These are phyloP conservation scores for Chaetogeoica ovagalla DNA, from an alignment of 2,888 invertebrate genomes.

Conservation along the genomic window DNA sequence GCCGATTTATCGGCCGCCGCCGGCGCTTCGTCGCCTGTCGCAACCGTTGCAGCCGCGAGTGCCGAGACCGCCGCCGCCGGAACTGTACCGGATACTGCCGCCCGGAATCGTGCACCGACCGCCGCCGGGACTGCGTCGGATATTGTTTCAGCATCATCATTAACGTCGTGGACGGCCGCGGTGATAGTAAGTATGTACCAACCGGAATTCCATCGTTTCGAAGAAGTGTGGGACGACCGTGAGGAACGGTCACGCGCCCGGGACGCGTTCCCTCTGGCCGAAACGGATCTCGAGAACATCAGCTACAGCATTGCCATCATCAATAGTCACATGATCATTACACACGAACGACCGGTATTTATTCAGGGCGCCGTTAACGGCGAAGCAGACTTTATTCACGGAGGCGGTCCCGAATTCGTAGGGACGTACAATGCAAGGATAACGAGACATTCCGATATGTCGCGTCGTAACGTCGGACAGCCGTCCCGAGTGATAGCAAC, in stretches of 20 bases:
- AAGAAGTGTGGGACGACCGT: neutral
- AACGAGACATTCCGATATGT: too few species aligned
- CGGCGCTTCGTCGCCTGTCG: neutral
- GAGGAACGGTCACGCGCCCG: neutral
- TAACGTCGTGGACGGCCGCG: too few species aligned
- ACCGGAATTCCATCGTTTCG: neutral
- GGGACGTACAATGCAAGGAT: too few species aligned
- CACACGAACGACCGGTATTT: too few species aligned
- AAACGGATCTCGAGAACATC: neutral
- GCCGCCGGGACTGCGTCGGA: neutral
- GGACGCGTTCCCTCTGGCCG: neutral
- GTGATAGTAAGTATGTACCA: too few species aligned
- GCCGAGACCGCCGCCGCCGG: neutral
- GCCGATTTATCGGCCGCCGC: neutral
- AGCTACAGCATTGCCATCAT: neutral
- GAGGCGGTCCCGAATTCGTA: too few species aligned
- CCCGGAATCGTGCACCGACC: neutral
- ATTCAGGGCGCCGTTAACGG: too few species aligned
- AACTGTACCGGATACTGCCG: neutral
- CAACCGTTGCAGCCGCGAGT: neutral
- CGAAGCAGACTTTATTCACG: too few species aligned
- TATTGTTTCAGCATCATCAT: neutral
- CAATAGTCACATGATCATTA: too few species aligned
- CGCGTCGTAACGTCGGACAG: too few species aligned
- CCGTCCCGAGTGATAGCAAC: too few species aligned